Evolutionary conservation across 1,140 invertebrate species (phyloP), one percentile per base, ranked within the genome.

Genomic region (Sycophaga agraensis): DNA sequence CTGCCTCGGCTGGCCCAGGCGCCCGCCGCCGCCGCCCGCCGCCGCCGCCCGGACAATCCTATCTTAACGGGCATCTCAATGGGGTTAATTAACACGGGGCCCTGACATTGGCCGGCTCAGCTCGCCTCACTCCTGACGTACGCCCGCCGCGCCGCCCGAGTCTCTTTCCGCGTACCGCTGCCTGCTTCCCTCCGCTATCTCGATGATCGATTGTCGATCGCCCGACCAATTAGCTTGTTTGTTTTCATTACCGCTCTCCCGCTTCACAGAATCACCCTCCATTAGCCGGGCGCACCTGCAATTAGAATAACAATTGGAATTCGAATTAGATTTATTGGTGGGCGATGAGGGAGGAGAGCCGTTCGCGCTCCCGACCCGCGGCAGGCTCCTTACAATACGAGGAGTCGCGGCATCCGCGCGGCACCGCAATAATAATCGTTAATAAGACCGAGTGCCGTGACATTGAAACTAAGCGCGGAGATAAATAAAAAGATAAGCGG

Each of bases 21-120:
- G 42, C 12, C 43, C 19, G 34, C 34, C 21, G 11, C 22, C 51
- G 39, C 51, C n/a, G 14, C 11, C 31, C 35, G 17, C 9, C 55
- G 58, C 63, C 58, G 62, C 58, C 42, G 42, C 60, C 63, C 61
- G 66, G 73, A 77, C 75, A 77, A 78, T 77, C 71, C 68, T 78
- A 78, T 78, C 76, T 75, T 65, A 69, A 73, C 62, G 69, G 68
- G 60, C 59, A 76, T 78, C 75, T 75, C 70, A 70, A 72, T 66
- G 67, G 70, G 72, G 68, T 75, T 75, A 78, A 78, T 78, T 78
- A 77, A 74, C 73, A 72, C 74, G 66, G 58, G n/a, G 40, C 35
- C 35, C 35, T 14, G 35, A 8, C n/a, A 14, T 39, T 14, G 7
- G n/a, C 3, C 3, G 7, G 35, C 35, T 8, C n/a, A 39, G 35